Base-by-base conservation (phyloP, 2,888 invertebrate genomes). In the Dryomyza anilis region DNA sequence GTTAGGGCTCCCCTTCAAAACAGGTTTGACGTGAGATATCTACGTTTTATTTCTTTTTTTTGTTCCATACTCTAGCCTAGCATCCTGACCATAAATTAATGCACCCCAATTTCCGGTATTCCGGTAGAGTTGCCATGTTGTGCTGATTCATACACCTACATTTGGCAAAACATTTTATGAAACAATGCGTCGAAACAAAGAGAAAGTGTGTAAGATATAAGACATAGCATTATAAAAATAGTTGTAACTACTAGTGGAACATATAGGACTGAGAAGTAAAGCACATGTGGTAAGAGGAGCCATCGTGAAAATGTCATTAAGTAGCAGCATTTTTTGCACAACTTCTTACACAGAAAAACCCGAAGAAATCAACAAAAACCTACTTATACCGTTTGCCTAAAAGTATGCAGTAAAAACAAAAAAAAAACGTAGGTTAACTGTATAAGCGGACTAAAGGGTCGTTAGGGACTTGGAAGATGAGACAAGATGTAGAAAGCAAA, bases 111-210 rank as follows among this genome's bases (percentile, higher is more conserved):
- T 66, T 65, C 63, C 59, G 65, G 23, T 43, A 46, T n/a, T 39
- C 50, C 27, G 27, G 30, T 50, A 21, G 19, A 39, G 39, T 12
- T 8, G 33, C 10, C 29, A 53, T 25, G 33, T 66, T 66, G 36
- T 63, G 68, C 66, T 67, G 67, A 68, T 68, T 70, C 67, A 70
- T 66, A 67, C 66, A 69, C 70, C 69, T 69, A 69, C n/a, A n/a
- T 69, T 70, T 69, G 67, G 67, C 63, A 63, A 67, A 60, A 60
- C 50, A 60, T 66, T 55, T 59, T 60, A 16, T 29, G 8, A 39
- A 46, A 48, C 48, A 61, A 16, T 43, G 33, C 36, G 12, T 1
- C 3, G 55, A 21, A 19, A 2, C n/a, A 6, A 30, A 12, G 30
- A 12, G 29, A n/a, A 33, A 30, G 33, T 23, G 29, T 19, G 30